A percentile compares a stretch with the other conserved stretches of the same genome.
Conservation (phyloP, 2,888 invertebrate genomes). For the Ectemnius cavifrons region DNA sequence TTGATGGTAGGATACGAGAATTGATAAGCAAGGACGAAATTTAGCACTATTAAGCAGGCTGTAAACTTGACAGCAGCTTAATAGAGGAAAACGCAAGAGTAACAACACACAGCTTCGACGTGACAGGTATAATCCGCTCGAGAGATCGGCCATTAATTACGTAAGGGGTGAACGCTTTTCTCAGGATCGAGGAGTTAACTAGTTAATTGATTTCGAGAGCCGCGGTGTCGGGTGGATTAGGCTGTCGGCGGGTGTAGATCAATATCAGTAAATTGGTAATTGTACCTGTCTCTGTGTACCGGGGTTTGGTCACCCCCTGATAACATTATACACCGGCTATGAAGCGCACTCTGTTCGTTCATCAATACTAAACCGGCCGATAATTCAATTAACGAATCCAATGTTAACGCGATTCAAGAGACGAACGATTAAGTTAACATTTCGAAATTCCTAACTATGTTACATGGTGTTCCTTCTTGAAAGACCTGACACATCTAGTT, state of each 20-base stretch:
- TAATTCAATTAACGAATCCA: too few species aligned
- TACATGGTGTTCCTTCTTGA: too few species aligned
- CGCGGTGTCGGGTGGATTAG: slow-evolving; percentile 51
- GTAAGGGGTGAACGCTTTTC: slow-evolving; percentile 33
- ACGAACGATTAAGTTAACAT: too few species aligned
- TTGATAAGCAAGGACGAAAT: too few species aligned
- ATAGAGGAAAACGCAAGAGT: too few species aligned
- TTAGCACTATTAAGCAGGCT: too few species aligned
- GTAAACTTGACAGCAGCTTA: not conserved
- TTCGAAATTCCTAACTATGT: too few species aligned
- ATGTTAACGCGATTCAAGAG: too few species aligned
- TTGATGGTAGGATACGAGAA: too few species aligned
- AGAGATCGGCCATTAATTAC: slow-evolving; percentile 50
- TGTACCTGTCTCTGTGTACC: slow-evolving; percentile 7
- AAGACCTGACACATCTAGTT: too few species aligned
- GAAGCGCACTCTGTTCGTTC: slow-evolving; percentile 12
- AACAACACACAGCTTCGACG: slow-evolving; percentile 22
- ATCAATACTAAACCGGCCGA: slow-evolving; percentile 19
- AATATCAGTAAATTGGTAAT: slow-evolving; percentile 35
- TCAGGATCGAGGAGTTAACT: slow-evolving; percentile 43
- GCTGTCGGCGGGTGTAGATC: slow-evolving; percentile 28
- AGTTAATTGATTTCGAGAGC: slow-evolving; percentile 60
- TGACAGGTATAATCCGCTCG: slow-evolving; percentile 26
- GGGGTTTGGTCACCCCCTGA: slow-evolving; percentile 16
- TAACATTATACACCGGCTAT: slow-evolving; percentile 17